Evolutionary conservation across 92 coral and sea anemone species (phyloP).

Genomic region (Paramuricea clavata): DNA sequence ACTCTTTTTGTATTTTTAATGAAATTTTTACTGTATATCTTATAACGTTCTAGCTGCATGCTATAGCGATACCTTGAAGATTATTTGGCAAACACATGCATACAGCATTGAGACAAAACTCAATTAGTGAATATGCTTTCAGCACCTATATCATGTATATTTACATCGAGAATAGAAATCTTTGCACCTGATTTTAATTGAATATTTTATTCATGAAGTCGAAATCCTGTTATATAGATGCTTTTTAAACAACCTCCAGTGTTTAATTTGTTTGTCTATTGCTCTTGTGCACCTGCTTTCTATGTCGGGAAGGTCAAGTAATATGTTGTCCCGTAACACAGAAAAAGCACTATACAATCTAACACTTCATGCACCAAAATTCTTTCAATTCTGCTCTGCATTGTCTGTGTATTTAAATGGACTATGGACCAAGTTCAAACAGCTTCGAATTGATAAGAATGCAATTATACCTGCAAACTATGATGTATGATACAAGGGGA

Average conservation of each 20-base stretch:
- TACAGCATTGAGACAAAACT: neutral
- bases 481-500: no score
- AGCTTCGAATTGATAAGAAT: no score
- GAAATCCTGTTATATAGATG: neutral
- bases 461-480: no score
- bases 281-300: slow-evolving; percentile 1
- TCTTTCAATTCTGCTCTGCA: neutral
- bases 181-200: slow-evolving; percentile 42
- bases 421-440: no score
- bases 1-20: neutral
- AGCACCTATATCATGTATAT: neutral
- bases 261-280: neutral
- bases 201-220: slow-evolving; percentile 32
- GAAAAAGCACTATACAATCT: neutral
- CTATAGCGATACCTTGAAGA: neutral
- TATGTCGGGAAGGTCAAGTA: neutral
- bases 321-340: neutral
- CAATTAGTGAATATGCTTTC: neutral
- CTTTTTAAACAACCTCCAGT: slow-evolving; percentile 4
- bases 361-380: neutral
- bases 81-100: neutral
- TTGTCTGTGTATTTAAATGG: no score
- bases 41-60: neutral
- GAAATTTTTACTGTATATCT: neutral
- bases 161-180: neutral